Conservation (phyloP, 1,140 invertebrate genomes). For the Bombus soroeensis region DNA sequence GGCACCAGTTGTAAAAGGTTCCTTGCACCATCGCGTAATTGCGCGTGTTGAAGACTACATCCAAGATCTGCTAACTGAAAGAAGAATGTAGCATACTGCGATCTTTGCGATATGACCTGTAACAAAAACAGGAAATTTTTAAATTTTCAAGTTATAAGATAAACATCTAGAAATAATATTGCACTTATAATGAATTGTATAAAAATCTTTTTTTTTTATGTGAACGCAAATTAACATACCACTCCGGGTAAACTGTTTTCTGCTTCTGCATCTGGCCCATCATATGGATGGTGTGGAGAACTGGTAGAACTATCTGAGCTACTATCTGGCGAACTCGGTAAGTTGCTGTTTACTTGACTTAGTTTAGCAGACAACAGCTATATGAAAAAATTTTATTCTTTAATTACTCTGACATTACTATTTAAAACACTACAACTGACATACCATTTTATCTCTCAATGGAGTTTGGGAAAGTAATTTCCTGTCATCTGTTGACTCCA, state of each 20-base stretch:
- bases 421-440: too few relatives aligned
- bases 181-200: neutral
- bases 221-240: constrained; percentile 83
- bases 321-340: constrained; percentile 93
- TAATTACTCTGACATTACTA: neutral
- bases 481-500: constrained; percentile 94
- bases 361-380: constrained; percentile 94
- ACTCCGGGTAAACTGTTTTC: constrained; percentile 96
- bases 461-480: constrained; percentile 94
- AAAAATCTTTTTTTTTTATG: constrained; percentile 10
- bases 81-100: constrained; percentile 93
- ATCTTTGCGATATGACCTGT: constrained; percentile 90
- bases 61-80: constrained; percentile 95
- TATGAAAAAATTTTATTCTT: constrained; percentile 51
- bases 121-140: constrained; percentile 64
- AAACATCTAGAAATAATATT: neutral
- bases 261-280: constrained; percentile 90
- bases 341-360: constrained; percentile 90
- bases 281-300: constrained; percentile 91
- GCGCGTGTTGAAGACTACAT: constrained; percentile 90
- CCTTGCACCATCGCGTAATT: constrained; percentile 93
- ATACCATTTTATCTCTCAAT: constrained; percentile 95
- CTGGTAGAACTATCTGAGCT: constrained; percentile 94
- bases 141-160: neutral
- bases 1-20: constrained; percentile 95